These are phyloP conservation scores for Daptonema setosum DNA, from an alignment of 2,888 invertebrate species.

Conservation along the genomic window DNA sequence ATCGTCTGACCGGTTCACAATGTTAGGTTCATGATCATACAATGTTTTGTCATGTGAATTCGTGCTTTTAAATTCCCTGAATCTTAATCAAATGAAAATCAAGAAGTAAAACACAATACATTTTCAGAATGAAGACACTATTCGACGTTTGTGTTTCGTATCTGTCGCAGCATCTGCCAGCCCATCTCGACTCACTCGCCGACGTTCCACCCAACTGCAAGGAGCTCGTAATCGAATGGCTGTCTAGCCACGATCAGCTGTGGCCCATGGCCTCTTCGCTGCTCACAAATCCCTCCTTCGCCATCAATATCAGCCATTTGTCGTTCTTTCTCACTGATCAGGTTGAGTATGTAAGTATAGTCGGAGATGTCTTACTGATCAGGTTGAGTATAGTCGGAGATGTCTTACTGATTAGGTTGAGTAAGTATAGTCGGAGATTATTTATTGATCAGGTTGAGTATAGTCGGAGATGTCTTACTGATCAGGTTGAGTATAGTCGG, in stretches of 20 bases:
- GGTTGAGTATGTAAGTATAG: neutral
- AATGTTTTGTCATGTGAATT: no score
- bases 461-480: no score
- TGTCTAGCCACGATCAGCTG: conserved; percentile 6
- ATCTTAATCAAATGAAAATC: no score
- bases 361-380: conserved; percentile 9
- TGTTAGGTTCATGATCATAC: no score
- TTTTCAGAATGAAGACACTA: conserved; percentile 5
- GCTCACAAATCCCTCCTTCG: conserved; percentile 16
- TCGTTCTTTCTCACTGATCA: conserved; percentile 18
- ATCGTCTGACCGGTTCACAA: no score
- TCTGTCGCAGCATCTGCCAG: neutral
- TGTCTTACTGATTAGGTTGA: no score
- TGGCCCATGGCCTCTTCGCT: conserved; percentile 3
- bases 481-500: no score
- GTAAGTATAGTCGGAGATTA: no score
- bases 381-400: no score
- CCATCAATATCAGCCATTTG: conserved; percentile 15
- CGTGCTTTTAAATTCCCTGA: no score
- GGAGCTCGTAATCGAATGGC: conserved; percentile 5
- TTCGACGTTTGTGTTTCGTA: conserved; percentile 5
- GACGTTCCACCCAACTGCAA: conserved; percentile 4
- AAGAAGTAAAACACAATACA: no score
- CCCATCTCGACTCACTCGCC: neutral
- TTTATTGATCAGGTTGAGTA: no score